Base-by-base conservation (phyloP, 2,797 vertebrate species). In the Anolis apletophallus region DNA sequence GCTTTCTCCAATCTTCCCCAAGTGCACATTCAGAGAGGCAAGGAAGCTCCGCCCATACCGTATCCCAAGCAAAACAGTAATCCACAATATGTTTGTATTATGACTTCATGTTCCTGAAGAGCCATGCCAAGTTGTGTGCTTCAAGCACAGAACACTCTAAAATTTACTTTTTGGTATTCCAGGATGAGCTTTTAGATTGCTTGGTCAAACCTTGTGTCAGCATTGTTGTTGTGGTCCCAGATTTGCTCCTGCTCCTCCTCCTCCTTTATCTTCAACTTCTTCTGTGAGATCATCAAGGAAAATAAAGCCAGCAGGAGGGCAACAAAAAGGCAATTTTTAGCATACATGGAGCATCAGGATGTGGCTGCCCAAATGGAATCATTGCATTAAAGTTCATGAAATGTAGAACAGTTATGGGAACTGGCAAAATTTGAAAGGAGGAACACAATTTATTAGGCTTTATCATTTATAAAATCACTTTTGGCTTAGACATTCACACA, bases 381-480 rank as follows among this genome's bases (percentile, higher is more conserved):
- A 57, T 32, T 78, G 55, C 36, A 7, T 34, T 32, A 40, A 80
- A 64, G 19, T 36, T 61, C 57, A 80, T 40, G 40, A 29, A 32
- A 80, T 46, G 17, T 26, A 55, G 14, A 80, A 64, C 77, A 79
- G 77, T 36, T 79, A 68, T 55, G 32, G 71, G 34, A 85, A 75
- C 5, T 46, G 19, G 32, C 26, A 2, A 80, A 52, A 75, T 75
- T 85, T 85, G 67, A 81, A 90, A 74, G 54, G 52, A 59, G 54
- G 1, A 91, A 55, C 0, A 0, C 10, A 52, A 40, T 23, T 75
- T 68, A 73, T 36, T 32, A 59, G 87, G 76, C 12, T 0, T 0
- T 78, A 73, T 87, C 72, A 85, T 83, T 86, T 71, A 59, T 83
- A 69, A 75, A 83, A 88, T 4, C 90, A 87, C 52, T 73, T 32